Percentiles rank a stretch among this genome's conserved stretches.
Evolutionary conservation across 2,888 invertebrate species (phyloP).

Genomic region (Copidosoma aretas): DNA sequence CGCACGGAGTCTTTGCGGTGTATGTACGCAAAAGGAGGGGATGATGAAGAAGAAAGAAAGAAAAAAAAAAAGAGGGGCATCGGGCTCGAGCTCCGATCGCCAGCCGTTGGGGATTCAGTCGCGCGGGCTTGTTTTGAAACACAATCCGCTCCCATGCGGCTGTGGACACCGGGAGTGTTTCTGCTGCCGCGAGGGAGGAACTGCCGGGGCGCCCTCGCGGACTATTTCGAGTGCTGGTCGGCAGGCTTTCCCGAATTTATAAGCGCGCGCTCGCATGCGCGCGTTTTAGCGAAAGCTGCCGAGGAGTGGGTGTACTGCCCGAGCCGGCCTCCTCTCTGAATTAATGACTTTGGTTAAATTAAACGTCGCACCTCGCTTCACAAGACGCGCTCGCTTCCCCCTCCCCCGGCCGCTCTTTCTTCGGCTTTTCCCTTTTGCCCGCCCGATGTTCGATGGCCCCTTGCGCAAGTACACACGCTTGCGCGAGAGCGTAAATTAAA

Average conservation of each 20-base stretch:
- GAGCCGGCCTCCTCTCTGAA: slow-evolving; percentile 47
- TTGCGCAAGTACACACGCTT: no score
- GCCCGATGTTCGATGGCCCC: no score
- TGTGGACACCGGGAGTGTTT: slow-evolving; percentile 33
- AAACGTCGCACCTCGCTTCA: slow-evolving; percentile 47
- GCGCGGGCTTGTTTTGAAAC: slow-evolving; percentile 49
- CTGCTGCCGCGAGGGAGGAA: neutral
- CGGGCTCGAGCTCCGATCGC: no score
- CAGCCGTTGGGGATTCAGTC: no score
- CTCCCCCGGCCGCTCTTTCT: no score
- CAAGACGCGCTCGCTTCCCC: no score
- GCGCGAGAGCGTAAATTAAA: no score
- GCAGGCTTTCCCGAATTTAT: slow-evolving; percentile 60
- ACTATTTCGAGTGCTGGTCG: slow-evolving; percentile 58
- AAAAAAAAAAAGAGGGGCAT: no score
- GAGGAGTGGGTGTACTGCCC: slow-evolving; percentile 48
- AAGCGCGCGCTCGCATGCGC: slow-evolving; percentile 46
- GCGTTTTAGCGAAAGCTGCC: slow-evolving; percentile 25
- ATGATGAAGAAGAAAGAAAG: no score
- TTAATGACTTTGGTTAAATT: slow-evolving; percentile 56
- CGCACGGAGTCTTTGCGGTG: no score
- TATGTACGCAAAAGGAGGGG: no score
- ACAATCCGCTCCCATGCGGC: slow-evolving; percentile 47
- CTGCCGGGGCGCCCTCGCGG: slow-evolving; percentile 45
- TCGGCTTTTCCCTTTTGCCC: no score